A percentile compares a stretch with the other conserved stretches of the same genome.
These are phyloP conservation scores for Phyllotis vaccarum DNA, from an alignment of 2,797 vertebrate genomes.

Conservation along the genomic window DNA sequence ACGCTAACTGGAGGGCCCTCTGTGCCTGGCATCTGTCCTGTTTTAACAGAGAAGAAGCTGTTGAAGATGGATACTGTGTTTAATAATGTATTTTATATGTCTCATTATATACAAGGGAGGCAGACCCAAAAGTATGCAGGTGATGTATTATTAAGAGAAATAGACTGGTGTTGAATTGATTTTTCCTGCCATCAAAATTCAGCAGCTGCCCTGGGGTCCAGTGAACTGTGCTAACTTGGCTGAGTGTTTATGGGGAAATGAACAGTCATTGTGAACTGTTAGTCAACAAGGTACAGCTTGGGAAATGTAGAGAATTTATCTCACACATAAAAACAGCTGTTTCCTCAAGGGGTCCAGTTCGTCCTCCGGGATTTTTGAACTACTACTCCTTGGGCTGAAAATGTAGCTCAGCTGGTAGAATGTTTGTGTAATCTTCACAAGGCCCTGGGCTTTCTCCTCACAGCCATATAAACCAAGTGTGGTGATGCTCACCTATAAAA, in stretches of 20 bases:
- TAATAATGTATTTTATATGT: constrained; percentile 29
- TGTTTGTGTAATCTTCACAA: background rate
- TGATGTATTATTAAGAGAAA: constrained; percentile 43
- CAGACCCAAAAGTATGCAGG: background rate
- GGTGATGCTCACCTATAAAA: background rate
- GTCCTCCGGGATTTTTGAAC: background rate
- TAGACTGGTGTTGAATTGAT: background rate
- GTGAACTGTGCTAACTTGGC: background rate
- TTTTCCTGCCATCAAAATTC: constrained; percentile 37
- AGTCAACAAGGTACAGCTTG: background rate
- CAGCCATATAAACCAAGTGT: background rate
- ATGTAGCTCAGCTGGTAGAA: background rate
- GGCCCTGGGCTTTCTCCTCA: background rate
- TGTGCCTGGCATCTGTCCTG: constrained; percentile 29
- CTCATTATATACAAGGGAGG: constrained; percentile 52
- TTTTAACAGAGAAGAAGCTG: constrained; percentile 27
- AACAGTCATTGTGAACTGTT: background rate
- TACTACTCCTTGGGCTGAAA: background rate
- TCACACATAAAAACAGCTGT: background rate
- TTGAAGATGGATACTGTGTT: constrained; percentile 43
- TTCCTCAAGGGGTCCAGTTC: background rate
- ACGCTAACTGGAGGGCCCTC: background rate
- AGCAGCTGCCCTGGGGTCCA: background rate
- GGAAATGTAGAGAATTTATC: background rate
- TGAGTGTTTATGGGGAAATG: background rate